Evolutionary conservation across 2,888 invertebrate genomes (phyloP).

Genomic region (Lochmaea crataegi): DNA sequence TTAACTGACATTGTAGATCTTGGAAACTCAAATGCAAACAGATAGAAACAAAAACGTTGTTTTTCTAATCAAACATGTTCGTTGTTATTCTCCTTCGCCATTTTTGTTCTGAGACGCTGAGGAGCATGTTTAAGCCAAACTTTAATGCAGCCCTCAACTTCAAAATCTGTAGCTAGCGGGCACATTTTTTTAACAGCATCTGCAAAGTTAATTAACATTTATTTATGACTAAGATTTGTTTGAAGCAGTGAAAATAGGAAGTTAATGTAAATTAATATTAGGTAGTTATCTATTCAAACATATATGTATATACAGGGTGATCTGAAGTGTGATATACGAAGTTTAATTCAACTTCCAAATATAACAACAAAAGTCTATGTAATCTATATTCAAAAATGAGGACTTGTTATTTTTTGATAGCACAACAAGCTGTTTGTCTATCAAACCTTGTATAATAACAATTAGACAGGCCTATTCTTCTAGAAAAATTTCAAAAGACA

Average conservation of each 20-base stretch:
- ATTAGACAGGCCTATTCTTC: background rate
- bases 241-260: conserved; percentile 20
- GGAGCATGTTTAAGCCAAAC: conserved; percentile 31
- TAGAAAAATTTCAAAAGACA: too few relatives aligned
- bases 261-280: conserved; percentile 5
- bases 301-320: too few relatives aligned
- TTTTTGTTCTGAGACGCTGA: conserved; percentile 26
- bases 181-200: conserved; percentile 26
- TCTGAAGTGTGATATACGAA: background rate
- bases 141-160: conserved; percentile 21
- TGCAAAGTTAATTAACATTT: conserved; percentile 23
- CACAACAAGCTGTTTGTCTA: conserved; percentile 3
- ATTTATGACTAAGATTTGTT: conserved; percentile 13
- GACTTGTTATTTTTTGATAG: conserved; percentile 17
- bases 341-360: background rate
- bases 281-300: too few relatives aligned
- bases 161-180: conserved; percentile 25
- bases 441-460: conserved; percentile 16
- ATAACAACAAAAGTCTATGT: background rate
- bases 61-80: conserved; percentile 15
- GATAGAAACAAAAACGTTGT: conserved; percentile 10
- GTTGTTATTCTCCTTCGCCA: conserved; percentile 20
- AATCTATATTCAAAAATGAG: background rate
- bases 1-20: conserved; percentile 18
- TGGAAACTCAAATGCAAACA: conserved; percentile 15